These are phyloP conservation scores for Oreortyx pictus DNA, from an alignment of 2,797 vertebrate genomes.

Conservation along the genomic window DNA sequence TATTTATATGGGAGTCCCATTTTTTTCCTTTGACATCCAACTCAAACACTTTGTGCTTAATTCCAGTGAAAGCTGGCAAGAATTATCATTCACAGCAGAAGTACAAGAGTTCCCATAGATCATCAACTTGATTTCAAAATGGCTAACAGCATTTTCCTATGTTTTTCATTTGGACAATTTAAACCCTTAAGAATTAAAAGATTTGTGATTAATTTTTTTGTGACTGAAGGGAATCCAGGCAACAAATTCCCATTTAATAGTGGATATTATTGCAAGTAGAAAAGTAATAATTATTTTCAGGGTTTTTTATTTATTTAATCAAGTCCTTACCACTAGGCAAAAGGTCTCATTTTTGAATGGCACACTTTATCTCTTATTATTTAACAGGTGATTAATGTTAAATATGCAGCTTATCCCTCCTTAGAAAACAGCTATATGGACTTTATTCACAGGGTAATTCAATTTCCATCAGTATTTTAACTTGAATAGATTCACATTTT, in stretches of 20 bases:
- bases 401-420: constrained; percentile 10
- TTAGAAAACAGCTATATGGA: constrained; percentile 29
- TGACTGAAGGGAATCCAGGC: constrained; percentile 29
- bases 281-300: constrained; percentile 2
- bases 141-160: background rate
- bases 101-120: background rate
- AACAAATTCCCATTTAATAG: constrained; percentile 26
- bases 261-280: background rate
- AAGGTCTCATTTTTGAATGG: background rate
- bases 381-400: constrained; percentile 20
- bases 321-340: background rate
- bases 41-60: constrained; percentile 33
- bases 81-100: constrained; percentile 1
- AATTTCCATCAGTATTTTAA: constrained; percentile 26
- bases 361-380: background rate
- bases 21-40: constrained; percentile 42
- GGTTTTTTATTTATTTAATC: constrained; percentile 2
- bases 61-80: constrained; percentile 34
- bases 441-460: constrained; percentile 31
- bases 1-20: constrained; percentile 45
- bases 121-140: constrained; percentile 9
- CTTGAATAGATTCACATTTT: background rate
- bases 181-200: background rate
- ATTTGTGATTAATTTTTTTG: constrained; percentile 20
- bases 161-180: constrained; percentile 9